These are phyloP conservation scores for Drosophila setosimentum DNA, from an alignment of 2,888 invertebrate species.

Conservation along the genomic window DNA sequence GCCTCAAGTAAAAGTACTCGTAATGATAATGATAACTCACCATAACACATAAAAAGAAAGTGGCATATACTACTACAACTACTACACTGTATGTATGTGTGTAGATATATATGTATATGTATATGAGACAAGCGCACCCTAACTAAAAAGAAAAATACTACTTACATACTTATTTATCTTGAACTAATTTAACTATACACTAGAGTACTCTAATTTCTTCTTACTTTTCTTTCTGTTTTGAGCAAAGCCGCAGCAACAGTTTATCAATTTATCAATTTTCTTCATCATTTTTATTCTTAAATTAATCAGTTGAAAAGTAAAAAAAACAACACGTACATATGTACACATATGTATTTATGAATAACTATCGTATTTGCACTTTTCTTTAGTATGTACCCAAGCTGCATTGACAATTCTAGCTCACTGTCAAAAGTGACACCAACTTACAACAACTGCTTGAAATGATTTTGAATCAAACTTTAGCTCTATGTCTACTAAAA, in stretches of 20 bases:
- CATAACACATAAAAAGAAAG: conserved; percentile 32
- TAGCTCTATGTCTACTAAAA: conserved; percentile 76
- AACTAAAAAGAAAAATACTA: conserved; percentile 28
- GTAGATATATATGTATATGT: conserved; percentile 38
- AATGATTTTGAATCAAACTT: conserved; percentile 64
- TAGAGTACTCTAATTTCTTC: conserved; percentile 21
- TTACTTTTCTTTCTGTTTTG: conserved; percentile 19
- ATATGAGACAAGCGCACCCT: conserved; percentile 46
- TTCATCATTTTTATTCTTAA: background rate
- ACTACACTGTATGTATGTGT: conserved; percentile 42
- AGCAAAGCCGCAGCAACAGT: conserved; percentile 24
- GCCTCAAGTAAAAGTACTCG: conserved; percentile 64
- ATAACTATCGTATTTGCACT: conserved; percentile 73
- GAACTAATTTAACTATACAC: conserved; percentile 24
- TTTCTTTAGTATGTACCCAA: conserved; percentile 72
- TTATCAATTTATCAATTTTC: conserved; percentile 14
- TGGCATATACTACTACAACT: conserved; percentile 44
- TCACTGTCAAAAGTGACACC: conserved; percentile 62
- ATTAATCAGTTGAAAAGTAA: conserved; percentile 6
- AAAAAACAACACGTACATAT: conserved; percentile 14
- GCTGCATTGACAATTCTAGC: conserved; percentile 70
- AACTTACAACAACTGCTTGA: conserved; percentile 61
- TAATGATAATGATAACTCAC: conserved; percentile 70
- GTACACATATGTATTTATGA: conserved; percentile 28
- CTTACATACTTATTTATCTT: conserved; percentile 22